Percentiles rank a stretch among this genome's conserved stretches.
Conservation (phyloP, 1,140 invertebrate genomes). For the Stegodyphus mimosarum region DNA sequence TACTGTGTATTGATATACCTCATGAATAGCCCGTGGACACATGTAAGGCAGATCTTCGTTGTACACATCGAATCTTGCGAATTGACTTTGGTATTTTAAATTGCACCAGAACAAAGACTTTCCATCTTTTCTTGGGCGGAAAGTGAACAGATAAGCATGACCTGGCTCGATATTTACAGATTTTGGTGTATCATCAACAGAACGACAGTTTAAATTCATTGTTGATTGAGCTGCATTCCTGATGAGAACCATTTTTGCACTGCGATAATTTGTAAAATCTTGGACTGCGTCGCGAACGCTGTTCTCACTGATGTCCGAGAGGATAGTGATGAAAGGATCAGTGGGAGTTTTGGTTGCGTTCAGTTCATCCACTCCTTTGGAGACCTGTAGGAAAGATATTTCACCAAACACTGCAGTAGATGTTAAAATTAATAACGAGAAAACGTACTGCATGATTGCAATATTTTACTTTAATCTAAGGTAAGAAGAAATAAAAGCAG, state of each 20-base stretch:
- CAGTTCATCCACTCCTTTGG: not conserved
- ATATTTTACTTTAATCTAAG: too few species aligned
- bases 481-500: too few species aligned
- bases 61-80: conserved; percentile 36
- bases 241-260: conserved; percentile 40
- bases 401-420: too few species aligned
- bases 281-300: conserved; percentile 21
- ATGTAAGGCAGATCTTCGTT: conserved; percentile 32
- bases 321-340: conserved; percentile 21
- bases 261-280: conserved; percentile 33
- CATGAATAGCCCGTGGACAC: conserved; percentile 23
- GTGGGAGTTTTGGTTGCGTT: not conserved
- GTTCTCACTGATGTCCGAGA: conserved; percentile 19
- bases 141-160: conserved; percentile 28
- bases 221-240: conserved; percentile 16
- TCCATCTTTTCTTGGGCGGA: conserved; percentile 30
- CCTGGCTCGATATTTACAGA: not conserved
- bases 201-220: conserved; percentile 12
- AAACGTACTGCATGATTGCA: too few species aligned
- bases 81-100: conserved; percentile 33
- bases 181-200: conserved; percentile 20
- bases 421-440: too few species aligned
- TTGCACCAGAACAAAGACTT: conserved; percentile 31
- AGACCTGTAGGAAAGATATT: too few species aligned
- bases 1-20: conserved; percentile 38